phyloP scores from a whole-genome alignment of 2,797 vertebrate genomes.

The Chelidonichthys spinosus region DNA sequence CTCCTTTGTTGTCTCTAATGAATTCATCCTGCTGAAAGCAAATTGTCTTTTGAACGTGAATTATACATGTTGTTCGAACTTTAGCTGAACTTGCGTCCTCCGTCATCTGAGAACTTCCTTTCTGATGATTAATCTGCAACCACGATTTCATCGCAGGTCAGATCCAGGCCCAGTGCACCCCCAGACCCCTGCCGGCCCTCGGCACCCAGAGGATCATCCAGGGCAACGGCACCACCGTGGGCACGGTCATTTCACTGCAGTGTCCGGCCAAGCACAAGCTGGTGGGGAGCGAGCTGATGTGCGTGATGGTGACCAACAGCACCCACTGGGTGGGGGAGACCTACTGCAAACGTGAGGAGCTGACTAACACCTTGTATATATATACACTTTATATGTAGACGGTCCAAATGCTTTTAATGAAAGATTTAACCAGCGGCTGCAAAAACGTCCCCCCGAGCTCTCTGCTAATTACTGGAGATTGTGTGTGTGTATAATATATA shows the following conservation, averaged over 20 bases:
- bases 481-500: constrained; percentile 10
- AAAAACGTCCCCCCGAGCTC: constrained; percentile 37
- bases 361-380: not conserved
- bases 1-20: constrained; percentile 8
- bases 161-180: constrained; percentile 83
- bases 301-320: constrained; percentile 82
- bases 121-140: constrained; percentile 10
- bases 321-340: constrained; percentile 86
- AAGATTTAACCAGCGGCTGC: constrained; percentile 45
- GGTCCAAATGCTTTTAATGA: constrained; percentile 28
- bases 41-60: constrained; percentile 32
- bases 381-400: constrained; percentile 24
- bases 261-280: constrained; percentile 87
- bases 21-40: constrained; percentile 6
- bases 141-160: constrained; percentile 34
- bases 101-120: too few relatives aligned
- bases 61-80: constrained; percentile 26
- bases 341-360: constrained; percentile 88
- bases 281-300: constrained; percentile 80
- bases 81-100: not conserved
- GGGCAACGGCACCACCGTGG: constrained; percentile 88
- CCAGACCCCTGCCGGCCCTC: constrained; percentile 77
- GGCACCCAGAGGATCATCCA: constrained; percentile 85
- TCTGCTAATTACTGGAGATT: constrained; percentile 46
- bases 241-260: constrained; percentile 87